phyloP scores from a whole-genome alignment of 92 coral and sea anemone genomes.

The Anthopleura xanthogrammica region DNA sequence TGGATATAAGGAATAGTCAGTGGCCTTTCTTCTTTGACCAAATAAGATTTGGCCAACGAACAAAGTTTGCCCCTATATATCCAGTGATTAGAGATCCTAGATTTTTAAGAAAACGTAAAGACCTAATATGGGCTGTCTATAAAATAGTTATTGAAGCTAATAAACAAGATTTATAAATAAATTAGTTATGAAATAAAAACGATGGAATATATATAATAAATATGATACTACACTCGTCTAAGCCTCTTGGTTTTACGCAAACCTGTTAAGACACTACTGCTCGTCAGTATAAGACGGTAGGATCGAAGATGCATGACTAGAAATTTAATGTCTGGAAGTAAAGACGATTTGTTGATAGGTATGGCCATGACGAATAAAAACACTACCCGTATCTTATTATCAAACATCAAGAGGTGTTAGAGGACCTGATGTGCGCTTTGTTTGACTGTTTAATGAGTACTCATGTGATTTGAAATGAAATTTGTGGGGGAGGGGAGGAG shows the following conservation, averaged over 20 bases:
- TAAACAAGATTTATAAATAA: too few relatives aligned
- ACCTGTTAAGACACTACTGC: too few relatives aligned
- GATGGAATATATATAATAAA: not conserved
- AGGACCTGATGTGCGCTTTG: not conserved
- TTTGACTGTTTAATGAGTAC: slow-evolving; percentile 27
- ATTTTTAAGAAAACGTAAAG: not conserved
- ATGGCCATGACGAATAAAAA: not conserved
- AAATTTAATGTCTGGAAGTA: too few relatives aligned
- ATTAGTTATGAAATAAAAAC: not conserved
- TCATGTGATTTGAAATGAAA: slow-evolving; percentile 8
- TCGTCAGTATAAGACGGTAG: too few relatives aligned
- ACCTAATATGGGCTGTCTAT: not conserved
- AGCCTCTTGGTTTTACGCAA: too few relatives aligned
- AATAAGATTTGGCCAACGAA: too few relatives aligned
- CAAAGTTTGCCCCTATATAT: too few relatives aligned
- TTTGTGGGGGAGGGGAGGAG: not conserved
- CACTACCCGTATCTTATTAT: slow-evolving; percentile 17
- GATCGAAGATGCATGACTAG: too few relatives aligned
- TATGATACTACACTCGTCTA: too few relatives aligned
- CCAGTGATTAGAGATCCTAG: not conserved
- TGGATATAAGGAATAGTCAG: too few relatives aligned
- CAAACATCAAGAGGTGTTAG: slow-evolving; percentile 11
- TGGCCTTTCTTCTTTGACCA: too few relatives aligned
- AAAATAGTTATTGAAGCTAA: not conserved
- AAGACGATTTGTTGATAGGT: not conserved